Base-by-base conservation (phyloP, 1,140 invertebrate species). In the Eumaeus atala region DNA sequence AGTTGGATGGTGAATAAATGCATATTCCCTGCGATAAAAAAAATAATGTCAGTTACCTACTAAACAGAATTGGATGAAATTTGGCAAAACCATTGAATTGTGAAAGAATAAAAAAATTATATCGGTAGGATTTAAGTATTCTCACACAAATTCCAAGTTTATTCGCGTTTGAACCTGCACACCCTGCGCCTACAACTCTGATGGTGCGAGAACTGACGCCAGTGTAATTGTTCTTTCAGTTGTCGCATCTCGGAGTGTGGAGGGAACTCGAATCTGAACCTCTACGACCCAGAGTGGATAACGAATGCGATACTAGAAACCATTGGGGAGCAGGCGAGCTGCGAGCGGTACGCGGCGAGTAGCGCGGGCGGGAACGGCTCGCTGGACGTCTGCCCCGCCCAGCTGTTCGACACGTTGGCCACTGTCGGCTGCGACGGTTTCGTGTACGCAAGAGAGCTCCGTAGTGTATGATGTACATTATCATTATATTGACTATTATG, bases 401-500 rank as follows among this genome's bases (percentile, higher is more conserved):
- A 63, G 1, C 35, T 76, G 0, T 87, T 87, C 55, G 56, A 76
- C 28, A 6, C 21, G 21, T 60, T 28, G 18, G n/a, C 14, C 5
- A 61, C 52, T 1, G 53, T 72, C 0, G 36, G 51, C 0, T 87
- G 84, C 48, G 77, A 88, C 5, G 61, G 53, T 4, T 86, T 64
- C 34, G 74, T 87, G 0, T 85, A 84, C 35, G 75, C 64, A 4
- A 34, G 70, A 75, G 7, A 74, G 85, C 33, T 78, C 84, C 1
- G 74, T 81, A 5, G 83, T 86, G 0, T 84, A 83, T 58, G 85
- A 88, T 38, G 85, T 87, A 44, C 70, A 72, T n/a, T 68, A 38
- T 17, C 16, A 11, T 18, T 47, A 28, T 37, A 48, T 34, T 40
- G 7, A 9, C 35, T 17, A 33, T 50, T 3, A 28, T 28, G n/a